A percentile compares a stretch with the other conserved stretches of the same genome.
phyloP scores from a whole-genome alignment of 2,888 invertebrate genomes.

The Ceriagrion tenellum region DNA sequence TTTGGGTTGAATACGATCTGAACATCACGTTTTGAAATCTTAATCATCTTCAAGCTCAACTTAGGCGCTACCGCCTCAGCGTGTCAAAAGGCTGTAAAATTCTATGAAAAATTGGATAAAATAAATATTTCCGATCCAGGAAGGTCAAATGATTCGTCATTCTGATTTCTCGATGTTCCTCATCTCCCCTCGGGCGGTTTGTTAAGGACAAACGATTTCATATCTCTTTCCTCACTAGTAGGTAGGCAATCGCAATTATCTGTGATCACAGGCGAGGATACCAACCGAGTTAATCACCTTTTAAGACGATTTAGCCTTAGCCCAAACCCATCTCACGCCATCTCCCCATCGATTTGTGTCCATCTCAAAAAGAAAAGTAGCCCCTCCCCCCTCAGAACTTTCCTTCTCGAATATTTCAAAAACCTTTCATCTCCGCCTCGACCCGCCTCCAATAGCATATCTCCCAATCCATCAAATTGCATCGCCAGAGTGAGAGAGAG shows the following conservation, averaged over 20 bases:
- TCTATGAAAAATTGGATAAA: not conserved
- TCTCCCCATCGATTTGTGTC: not conserved
- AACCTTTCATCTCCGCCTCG: not conserved
- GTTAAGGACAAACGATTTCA: not conserved
- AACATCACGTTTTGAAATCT: too few relatives aligned
- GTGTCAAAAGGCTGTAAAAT: not conserved
- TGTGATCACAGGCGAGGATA: not conserved
- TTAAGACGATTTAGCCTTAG: not conserved
- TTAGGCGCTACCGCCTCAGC: too few relatives aligned
- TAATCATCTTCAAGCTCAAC: too few relatives aligned
- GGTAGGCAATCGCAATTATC: not conserved
- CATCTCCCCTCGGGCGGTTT: not conserved
- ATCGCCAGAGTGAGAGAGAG: not conserved
- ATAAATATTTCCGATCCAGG: not conserved
- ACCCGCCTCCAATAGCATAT: not conserved
- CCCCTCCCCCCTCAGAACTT: not conserved
- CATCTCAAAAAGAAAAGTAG: not conserved
- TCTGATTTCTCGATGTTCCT: not conserved
- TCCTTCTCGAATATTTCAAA: conserved; percentile 18
- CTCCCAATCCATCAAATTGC: conserved; percentile 21
- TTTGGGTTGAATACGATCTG: too few relatives aligned
- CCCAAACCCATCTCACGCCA: not conserved
- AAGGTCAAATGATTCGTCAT: not conserved
- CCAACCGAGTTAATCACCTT: not conserved
- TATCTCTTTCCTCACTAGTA: not conserved